Conservation (phyloP, 2,113 vertebrate genomes). For the Alectura lathami region DNA sequence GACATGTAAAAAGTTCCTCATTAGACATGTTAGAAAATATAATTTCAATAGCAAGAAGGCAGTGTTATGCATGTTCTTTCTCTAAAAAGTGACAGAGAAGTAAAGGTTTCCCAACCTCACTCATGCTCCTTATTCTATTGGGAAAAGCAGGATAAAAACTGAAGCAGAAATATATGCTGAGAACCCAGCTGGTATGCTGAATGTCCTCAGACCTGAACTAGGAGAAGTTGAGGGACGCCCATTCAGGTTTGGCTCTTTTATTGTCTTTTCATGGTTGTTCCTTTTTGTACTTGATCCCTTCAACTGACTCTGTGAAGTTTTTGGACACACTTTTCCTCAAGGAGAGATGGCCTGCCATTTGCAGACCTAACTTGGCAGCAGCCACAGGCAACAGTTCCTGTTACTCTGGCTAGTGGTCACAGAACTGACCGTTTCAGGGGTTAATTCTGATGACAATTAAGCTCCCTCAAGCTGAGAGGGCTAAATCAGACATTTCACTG, state of each 20-base stretch:
- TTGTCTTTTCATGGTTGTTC: background rate
- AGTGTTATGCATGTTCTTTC: background rate
- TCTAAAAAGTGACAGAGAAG: background rate
- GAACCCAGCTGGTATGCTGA: background rate
- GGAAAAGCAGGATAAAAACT: background rate
- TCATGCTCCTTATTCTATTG: background rate
- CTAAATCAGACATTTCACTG: background rate
- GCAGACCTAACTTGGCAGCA: background rate
- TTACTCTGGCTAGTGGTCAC: background rate
- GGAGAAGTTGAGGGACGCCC: background rate
- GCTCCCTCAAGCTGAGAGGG: background rate
- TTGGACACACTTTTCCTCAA: background rate
- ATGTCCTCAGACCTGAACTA: background rate
- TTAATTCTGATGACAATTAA: background rate
- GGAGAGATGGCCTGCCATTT: background rate
- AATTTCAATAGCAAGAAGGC: background rate
- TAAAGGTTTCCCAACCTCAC: background rate
- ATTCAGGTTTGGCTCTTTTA: background rate
- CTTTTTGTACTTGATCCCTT: background rate
- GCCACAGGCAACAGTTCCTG: background rate
- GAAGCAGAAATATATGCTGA: background rate
- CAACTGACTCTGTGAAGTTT: background rate
- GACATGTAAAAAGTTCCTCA: background rate
- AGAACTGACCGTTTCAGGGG: background rate
- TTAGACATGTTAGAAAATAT: background rate